Evolutionary conservation across 2,113 vertebrate genomes (phyloP).

Genomic region (Dolichallabes microphthalmus): DNA sequence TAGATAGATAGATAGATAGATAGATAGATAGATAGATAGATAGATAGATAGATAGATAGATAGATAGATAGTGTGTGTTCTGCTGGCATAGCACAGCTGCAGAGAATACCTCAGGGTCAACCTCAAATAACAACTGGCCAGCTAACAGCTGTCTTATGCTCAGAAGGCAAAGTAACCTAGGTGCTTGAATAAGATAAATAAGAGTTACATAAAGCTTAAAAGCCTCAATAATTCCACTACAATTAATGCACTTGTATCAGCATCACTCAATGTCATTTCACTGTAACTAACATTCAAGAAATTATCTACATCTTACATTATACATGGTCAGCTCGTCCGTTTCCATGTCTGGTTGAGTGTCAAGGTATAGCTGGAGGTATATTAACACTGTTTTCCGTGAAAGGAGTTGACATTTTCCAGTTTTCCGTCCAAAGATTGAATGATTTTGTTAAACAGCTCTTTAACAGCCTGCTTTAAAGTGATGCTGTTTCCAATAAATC

Average conservation of each 20-base stretch:
- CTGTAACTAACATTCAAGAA: background rate
- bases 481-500: slow-evolving; percentile 15
- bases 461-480: background rate
- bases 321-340: background rate
- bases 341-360: background rate
- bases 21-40: too few relatives aligned
- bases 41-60: too few relatives aligned
- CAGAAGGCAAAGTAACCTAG: background rate
- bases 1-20: too few relatives aligned
- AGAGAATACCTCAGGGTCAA: background rate
- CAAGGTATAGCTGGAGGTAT: background rate
- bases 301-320: background rate
- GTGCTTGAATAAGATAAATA: background rate
- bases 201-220: background rate
- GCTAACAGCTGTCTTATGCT: background rate
- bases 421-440: background rate
- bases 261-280: background rate
- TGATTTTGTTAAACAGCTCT: background rate
- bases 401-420: too few relatives aligned
- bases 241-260: background rate
- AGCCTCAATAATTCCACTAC: background rate
- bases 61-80: background rate
- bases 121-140: background rate
- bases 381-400: background rate
- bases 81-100: background rate